Conservation (phyloP, 2,797 vertebrate genomes). For the Crocidura indochinensis region DNA sequence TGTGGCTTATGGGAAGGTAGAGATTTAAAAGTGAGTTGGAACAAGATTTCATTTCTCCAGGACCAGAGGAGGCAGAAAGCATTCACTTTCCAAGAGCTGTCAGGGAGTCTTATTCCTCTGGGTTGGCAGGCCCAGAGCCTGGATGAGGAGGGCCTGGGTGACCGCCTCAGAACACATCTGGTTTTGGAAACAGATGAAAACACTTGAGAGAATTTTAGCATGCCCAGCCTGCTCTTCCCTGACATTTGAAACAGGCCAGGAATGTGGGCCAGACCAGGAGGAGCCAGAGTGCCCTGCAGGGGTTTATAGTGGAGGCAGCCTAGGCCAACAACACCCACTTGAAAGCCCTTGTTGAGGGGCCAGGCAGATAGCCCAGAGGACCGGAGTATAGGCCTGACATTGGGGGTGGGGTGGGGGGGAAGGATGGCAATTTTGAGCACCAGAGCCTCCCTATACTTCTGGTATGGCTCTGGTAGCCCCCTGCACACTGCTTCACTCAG, state of each 20-base stretch:
- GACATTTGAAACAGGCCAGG: not conserved
- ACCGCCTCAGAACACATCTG: not conserved
- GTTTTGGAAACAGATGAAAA: constrained; percentile 10
- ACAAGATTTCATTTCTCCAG: not conserved
- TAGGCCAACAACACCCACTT: not conserved
- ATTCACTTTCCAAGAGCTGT: not conserved
- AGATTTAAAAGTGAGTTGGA: not conserved
- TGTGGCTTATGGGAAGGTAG: not conserved
- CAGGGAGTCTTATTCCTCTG: not conserved
- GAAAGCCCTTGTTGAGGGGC: not conserved
- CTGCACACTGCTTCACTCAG: no score
- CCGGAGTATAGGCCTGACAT: no score
- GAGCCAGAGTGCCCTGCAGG: rapidly evolving
- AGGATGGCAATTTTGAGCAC: no score
- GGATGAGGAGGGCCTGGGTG: not conserved
- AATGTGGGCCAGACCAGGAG: not conserved
- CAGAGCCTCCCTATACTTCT: no score
- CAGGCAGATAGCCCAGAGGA: no score
- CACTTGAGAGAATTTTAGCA: not conserved
- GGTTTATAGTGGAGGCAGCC: not conserved
- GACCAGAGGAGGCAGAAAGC: not conserved
- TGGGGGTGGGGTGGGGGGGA: no score
- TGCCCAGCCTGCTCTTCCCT: not conserved
- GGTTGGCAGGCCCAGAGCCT: not conserved
- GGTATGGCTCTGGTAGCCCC: no score